These are phyloP conservation scores for Gavia stellata DNA, from an alignment of 2,113 vertebrate species.

Conservation along the genomic window DNA sequence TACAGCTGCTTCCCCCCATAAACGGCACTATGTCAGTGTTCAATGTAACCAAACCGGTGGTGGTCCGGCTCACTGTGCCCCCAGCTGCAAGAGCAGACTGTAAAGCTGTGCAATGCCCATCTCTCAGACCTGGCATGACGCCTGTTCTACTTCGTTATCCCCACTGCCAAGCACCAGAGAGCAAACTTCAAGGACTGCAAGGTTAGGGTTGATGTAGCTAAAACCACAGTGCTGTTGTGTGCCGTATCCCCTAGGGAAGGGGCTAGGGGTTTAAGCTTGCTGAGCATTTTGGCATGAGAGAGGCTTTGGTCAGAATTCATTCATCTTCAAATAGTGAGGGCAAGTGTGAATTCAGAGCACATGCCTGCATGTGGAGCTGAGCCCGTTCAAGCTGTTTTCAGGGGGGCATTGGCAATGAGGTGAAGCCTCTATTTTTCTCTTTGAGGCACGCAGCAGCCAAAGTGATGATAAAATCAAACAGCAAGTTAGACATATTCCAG, in stretches of 20 bases:
- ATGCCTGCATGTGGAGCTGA: background rate
- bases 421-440: background rate
- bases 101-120: background rate
- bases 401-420: background rate
- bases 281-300: background rate
- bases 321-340: background rate
- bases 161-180: background rate
- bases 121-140: background rate
- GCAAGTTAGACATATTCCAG: background rate
- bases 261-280: background rate
- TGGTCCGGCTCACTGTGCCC: background rate
- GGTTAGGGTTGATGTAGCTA: background rate
- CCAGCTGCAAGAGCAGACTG: background rate
- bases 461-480: background rate
- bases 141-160: background rate
- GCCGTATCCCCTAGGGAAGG: background rate
- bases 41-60: background rate
- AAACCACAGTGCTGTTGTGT: background rate
- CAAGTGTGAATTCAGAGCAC: background rate
- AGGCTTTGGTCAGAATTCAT: background rate
- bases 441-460: fast-evolving
- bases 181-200: background rate
- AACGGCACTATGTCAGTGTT: background rate
- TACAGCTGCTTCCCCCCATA: background rate
- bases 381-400: background rate